These are phyloP conservation scores for Guaruba guarouba DNA, from an alignment of 2,113 vertebrate genomes.

Conservation along the genomic window DNA sequence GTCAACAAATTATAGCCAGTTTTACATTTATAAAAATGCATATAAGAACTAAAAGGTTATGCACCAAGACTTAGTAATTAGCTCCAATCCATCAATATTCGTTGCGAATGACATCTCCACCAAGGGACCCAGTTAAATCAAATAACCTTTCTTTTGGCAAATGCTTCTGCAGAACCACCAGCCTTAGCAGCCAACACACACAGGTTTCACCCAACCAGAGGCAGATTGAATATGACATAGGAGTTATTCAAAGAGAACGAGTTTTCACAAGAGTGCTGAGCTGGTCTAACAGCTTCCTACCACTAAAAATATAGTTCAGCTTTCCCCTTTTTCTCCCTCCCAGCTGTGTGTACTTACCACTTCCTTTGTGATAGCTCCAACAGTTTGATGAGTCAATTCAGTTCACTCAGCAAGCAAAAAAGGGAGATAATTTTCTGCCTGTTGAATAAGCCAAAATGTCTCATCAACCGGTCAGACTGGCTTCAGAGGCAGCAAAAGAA, in stretches of 20 bases:
- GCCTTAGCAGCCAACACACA: not conserved
- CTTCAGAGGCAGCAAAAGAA: not conserved
- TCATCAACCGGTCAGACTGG: conserved; percentile 23
- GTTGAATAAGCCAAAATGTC: conserved; percentile 33
- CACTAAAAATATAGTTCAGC: conserved; percentile 51
- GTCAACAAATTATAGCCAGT: not conserved
- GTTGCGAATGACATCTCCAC: not conserved
- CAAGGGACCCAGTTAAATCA: not conserved
- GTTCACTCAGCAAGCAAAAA: conserved; percentile 59
- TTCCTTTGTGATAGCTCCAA: conserved; percentile 59
- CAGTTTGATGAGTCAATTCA: conserved; percentile 64
- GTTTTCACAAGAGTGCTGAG: conserved; percentile 58
- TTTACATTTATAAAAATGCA: conserved; percentile 5
- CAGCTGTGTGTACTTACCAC: conserved; percentile 57
- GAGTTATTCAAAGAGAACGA: not conserved
- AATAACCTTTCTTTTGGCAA: not conserved
- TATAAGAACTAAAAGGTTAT: not conserved
- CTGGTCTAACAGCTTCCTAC: conserved; percentile 49
- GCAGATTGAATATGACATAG: not conserved
- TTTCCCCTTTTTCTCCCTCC: conserved; percentile 21
- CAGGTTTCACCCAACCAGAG: conserved; percentile 1
- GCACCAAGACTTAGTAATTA: not conserved
- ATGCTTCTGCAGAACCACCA: not conserved
- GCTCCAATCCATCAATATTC: not conserved
- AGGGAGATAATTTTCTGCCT: conserved; percentile 43